phyloP scores from a whole-genome alignment of 2,797 vertebrate species.

The Thaleichthys pacificus region DNA sequence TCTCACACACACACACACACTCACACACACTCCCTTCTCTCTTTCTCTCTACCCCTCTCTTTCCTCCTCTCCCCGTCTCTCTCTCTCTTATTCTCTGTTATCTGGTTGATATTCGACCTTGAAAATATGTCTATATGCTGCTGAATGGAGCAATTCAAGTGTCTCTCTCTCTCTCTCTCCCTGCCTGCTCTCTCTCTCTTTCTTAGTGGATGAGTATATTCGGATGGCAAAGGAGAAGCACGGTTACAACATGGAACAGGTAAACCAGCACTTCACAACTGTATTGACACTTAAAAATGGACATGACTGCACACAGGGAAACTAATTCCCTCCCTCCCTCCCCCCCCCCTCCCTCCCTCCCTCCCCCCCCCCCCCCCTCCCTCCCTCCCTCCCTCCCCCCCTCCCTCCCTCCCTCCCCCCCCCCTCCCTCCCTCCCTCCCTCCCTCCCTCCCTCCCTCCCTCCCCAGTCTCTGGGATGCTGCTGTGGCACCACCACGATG shows the following conservation, averaged over 20 bases:
- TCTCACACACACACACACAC: no score
- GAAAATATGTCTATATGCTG: no score
- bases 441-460: background rate
- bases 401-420: background rate
- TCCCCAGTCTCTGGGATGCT: conserved; percentile 87
- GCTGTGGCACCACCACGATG: conserved; percentile 91
- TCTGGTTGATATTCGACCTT: no score
- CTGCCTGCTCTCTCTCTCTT: background rate
- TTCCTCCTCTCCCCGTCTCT: background rate
- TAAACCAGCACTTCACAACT: conserved; percentile 35
- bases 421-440: background rate
- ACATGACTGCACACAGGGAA: background rate
- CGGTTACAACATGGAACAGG: conserved; percentile 94
- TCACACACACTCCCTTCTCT: no score
- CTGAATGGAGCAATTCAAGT: no score
- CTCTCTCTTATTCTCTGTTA: background rate
- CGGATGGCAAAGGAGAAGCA: conserved; percentile 94
- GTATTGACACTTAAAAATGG: no score
- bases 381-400: background rate
- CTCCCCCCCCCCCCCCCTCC: no score
- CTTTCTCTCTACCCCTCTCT: background rate
- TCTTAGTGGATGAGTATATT: conserved; percentile 90
- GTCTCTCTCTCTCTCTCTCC: background rate
- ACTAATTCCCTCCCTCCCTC: background rate
- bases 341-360: background rate